Evolutionary conservation across 1,140 invertebrate genomes (phyloP).

Genomic region (Papilio polytes): DNA sequence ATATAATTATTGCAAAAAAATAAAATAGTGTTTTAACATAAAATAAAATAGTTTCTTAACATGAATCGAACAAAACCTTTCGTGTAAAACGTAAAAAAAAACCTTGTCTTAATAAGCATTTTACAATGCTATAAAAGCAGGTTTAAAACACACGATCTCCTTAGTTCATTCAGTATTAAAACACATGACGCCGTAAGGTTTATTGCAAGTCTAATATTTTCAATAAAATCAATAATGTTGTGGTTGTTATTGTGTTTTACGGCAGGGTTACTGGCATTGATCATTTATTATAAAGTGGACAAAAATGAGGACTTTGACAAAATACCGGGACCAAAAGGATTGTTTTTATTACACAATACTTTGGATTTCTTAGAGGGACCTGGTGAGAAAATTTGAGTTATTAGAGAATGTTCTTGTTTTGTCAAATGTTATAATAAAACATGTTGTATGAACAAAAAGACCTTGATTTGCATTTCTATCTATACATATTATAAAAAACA

Average conservation of each 20-base stretch:
- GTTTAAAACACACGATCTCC: neutral
- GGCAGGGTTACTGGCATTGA: neutral
- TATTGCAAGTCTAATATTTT: neutral
- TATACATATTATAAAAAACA: too few relatives aligned
- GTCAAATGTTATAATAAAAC: too few relatives aligned
- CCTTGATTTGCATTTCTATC: too few relatives aligned
- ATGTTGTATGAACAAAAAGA: too few relatives aligned
- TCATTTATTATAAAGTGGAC: conserved; percentile 1
- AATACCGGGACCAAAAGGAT: conserved; percentile 57
- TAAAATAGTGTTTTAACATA: too few relatives aligned
- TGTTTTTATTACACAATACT: conserved; percentile 59
- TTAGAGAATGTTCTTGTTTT: too few relatives aligned
- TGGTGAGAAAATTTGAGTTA: conserved; percentile 46
- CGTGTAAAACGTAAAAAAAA: neutral
- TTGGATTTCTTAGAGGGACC: conserved; percentile 58
- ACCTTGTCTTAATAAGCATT: neutral
- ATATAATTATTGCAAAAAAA: too few relatives aligned
- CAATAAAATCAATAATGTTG: neutral
- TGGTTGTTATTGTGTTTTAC: conserved; percentile 1
- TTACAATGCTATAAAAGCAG: conserved; percentile 14
- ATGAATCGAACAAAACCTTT: neutral
- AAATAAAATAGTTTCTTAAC: too few relatives aligned
- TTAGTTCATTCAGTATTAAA: conserved; percentile 3
- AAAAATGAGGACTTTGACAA: conserved; percentile 51
- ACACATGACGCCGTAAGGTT: neutral